Percentiles rank a stretch among this genome's conserved stretches.
phyloP scores from a whole-genome alignment of 2,797 vertebrate species.

The Hephaestus fuliginosus region DNA sequence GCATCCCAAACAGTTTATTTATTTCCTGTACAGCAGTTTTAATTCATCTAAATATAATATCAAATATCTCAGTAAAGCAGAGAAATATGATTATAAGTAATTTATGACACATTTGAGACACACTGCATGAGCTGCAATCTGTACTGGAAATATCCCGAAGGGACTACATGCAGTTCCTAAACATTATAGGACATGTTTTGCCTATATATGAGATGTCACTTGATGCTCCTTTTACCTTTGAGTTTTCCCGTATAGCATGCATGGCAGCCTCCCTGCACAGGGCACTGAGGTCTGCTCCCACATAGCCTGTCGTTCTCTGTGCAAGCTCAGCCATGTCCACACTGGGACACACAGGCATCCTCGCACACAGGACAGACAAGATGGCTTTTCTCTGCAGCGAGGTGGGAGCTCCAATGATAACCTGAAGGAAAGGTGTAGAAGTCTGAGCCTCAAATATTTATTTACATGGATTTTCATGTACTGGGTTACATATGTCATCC shows the following conservation, averaged over 20 bases:
- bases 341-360: conserved; percentile 85
- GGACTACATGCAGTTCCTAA: not conserved
- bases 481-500: not conserved
- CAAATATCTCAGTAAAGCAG: not conserved
- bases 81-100: not conserved
- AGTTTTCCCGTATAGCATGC: conserved; percentile 84
- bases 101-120: not conserved
- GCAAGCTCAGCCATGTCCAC: conserved; percentile 87
- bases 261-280: conserved; percentile 94
- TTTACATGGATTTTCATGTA: not conserved
- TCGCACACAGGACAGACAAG: conserved; percentile 86
- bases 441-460: not conserved
- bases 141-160: not conserved
- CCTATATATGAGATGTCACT: accelerated
- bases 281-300: conserved; percentile 94
- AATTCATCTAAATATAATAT: not conserved
- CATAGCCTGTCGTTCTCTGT: conserved; percentile 91
- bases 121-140: not conserved
- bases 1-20: not conserved
- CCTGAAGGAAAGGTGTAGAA: conserved; percentile 71
- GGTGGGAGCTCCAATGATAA: conserved; percentile 92
- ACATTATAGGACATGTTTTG: not conserved
- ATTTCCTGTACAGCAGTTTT: not conserved
- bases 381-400: conserved; percentile 89
- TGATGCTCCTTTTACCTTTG: conserved; percentile 81